Evolutionary conservation across 2,888 invertebrate genomes (phyloP).

Genomic region (Cyclophora albipunctata): DNA sequence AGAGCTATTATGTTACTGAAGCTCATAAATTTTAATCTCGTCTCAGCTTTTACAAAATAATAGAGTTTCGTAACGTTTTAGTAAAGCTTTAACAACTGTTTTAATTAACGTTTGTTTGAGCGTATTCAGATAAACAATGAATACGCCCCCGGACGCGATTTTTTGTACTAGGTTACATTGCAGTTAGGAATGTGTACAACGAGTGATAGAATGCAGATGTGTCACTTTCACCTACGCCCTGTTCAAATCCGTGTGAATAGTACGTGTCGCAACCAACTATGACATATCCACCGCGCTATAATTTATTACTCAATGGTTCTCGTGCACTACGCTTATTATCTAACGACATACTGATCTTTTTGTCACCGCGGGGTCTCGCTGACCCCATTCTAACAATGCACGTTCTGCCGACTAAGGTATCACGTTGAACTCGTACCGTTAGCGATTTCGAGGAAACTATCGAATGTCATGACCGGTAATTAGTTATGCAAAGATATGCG

Average conservation of each 20-base stretch:
- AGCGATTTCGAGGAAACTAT: slow-evolving; percentile 12
- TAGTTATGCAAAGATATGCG: slow-evolving; percentile 13
- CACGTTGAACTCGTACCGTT: slow-evolving; percentile 22
- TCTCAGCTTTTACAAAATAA: slow-evolving; percentile 4
- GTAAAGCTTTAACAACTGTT: too few species aligned
- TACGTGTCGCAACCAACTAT: slow-evolving; percentile 39
- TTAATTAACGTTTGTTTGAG: too few species aligned
- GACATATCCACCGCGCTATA: slow-evolving; percentile 20
- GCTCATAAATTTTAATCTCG: slow-evolving; percentile 24
- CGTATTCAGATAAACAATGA: too few species aligned
- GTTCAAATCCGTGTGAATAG: slow-evolving; percentile 41
- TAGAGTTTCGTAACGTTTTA: too few species aligned
- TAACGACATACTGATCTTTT: slow-evolving; percentile 14
- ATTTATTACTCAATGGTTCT: slow-evolving; percentile 30
- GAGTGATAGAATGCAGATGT: slow-evolving; percentile 38
- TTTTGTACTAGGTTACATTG: neutral
- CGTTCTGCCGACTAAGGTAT: slow-evolving; percentile 19
- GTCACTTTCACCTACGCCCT: slow-evolving; percentile 63
- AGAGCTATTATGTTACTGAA: slow-evolving; percentile 23
- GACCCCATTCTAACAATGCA: slow-evolving; percentile 1
- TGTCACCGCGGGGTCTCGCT: slow-evolving; percentile 4
- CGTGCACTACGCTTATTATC: slow-evolving; percentile 27
- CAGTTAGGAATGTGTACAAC: slow-evolving; percentile 35
- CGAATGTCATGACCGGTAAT: slow-evolving; percentile 10
- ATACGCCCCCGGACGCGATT: slow-evolving; percentile 35